Evolutionary conservation across 2,113 vertebrate species (phyloP), one percentile per base, ranked within the genome.

Genomic region (Bostrychus sinensis): DNA sequence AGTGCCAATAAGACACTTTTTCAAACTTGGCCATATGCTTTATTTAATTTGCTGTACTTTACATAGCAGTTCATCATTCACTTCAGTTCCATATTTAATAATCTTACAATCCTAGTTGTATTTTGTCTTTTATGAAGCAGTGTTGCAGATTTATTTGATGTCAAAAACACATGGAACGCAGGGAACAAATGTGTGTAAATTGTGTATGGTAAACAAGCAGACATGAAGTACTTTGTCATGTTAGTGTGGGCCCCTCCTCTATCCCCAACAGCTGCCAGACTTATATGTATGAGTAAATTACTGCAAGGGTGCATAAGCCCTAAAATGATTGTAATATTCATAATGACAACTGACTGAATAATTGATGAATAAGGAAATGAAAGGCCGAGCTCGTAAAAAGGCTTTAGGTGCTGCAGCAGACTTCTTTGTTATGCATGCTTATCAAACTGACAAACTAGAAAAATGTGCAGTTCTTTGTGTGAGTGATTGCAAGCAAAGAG

Each of bases 311-410:
- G 34, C 17, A 9, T 10, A 13, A 56, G 34, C 12, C 58, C 20
- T 13, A 1, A 17, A 62, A 77, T 74, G 70, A 55, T 55, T 53
- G 41, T 76, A 63, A 78, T 74, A 66, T 79, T 53, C 34, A 32
- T 56, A 64, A 65, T 42, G 67, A 77, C 81, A 70, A 62, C 71
- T 53, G 43, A 4, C 46, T 83, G 70, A 86, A 86, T 88, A 79
- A 83, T 83, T 71, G 74, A 88, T 88, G 80, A 78, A 64, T 73
- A 38, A 51, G 70, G 30, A 75, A 80, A 75, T 62, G 79, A 76
- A 76, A 73, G 53, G 41, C 62, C 10, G 43, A 56, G 60, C 9
- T 26, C 26, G 5, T 59, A 23, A 60, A 28, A 28, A 17, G 13
- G 58, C 62, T 39, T 34, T 13, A 9, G 60, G 72, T 51, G 8